Evolutionary conservation across 2,797 vertebrate species (phyloP).

Genomic region (Perdix hodgsoniae): DNA sequence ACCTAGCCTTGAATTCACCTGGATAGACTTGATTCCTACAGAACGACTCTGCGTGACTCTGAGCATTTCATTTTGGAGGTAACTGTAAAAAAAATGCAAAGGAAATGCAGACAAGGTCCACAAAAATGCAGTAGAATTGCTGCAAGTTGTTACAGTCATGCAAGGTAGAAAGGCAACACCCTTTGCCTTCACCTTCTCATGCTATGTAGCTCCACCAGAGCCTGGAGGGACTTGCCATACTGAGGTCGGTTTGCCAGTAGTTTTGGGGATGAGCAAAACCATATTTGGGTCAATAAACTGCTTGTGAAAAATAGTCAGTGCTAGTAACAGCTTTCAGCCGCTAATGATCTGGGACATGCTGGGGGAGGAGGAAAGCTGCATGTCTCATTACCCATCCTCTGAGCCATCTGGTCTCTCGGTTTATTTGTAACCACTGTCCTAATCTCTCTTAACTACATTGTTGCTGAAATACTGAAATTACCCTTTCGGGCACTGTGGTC

Average conservation of each 20-base stretch:
- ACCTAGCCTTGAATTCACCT: neutral
- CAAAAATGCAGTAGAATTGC: neutral
- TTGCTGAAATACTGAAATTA: conserved; percentile 19
- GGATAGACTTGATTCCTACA: neutral
- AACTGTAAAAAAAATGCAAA: neutral
- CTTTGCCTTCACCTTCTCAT: accelerated
- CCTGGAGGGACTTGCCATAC: neutral
- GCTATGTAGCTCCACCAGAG: neutral
- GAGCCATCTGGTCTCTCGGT: neutral
- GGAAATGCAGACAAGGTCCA: neutral
- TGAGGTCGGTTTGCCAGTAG: neutral
- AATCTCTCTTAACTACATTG: neutral
- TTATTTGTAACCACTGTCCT: neutral
- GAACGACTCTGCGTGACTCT: neutral
- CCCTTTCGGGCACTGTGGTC: neutral
- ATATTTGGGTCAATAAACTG: neutral
- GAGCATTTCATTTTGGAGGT: neutral
- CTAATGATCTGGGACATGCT: neutral
- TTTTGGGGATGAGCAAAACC: neutral
- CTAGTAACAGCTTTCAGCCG: neutral
- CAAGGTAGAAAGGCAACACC: neutral
- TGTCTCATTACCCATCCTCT: neutral
- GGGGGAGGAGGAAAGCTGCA: neutral
- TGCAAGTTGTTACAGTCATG: neutral
- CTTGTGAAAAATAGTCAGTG: neutral